Conservation (phyloP, 2,113 vertebrate species). For the Nothoprocta pentlandii region DNA sequence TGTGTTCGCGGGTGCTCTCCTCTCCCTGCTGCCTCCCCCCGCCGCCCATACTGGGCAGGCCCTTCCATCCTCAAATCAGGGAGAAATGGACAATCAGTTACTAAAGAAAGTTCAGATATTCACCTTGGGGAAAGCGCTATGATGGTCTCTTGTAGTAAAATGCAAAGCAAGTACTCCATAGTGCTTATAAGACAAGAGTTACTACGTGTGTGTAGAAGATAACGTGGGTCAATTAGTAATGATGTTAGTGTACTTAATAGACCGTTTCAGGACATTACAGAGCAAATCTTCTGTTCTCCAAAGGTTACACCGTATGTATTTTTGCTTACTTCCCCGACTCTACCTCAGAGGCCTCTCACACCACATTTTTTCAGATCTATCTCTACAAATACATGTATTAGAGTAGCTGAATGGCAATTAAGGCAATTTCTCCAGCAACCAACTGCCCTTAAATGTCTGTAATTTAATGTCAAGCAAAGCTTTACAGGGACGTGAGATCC, state of each 20-base stretch:
- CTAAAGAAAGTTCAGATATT: neutral
- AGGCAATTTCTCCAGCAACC: neutral
- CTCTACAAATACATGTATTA: neutral
- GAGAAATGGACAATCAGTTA: neutral
- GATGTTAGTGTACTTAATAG: neutral
- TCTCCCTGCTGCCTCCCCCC: neutral
- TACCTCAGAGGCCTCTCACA: neutral
- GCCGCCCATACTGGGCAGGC: neutral
- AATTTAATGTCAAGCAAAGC: constrained; percentile 63
- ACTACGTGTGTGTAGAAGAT: neutral
- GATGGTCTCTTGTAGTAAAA: neutral
- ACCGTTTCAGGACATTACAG: neutral
- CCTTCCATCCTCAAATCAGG: neutral
- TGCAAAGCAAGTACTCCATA: neutral
- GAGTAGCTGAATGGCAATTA: constrained; percentile 1
- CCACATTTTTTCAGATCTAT: neutral
- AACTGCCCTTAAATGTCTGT: constrained; percentile 34
- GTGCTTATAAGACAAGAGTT: constrained; percentile 1
- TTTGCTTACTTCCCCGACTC: neutral
- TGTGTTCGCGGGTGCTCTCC: neutral
- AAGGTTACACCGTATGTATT: neutral
- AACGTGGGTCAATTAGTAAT: neutral
- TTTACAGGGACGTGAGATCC: constrained; percentile 66
- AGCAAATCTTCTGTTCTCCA: neutral
- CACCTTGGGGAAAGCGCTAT: neutral